A percentile compares a stretch with the other conserved stretches of the same genome.
Conservation (phyloP, 2,113 vertebrate species). For the Calidris pugnax region DNA sequence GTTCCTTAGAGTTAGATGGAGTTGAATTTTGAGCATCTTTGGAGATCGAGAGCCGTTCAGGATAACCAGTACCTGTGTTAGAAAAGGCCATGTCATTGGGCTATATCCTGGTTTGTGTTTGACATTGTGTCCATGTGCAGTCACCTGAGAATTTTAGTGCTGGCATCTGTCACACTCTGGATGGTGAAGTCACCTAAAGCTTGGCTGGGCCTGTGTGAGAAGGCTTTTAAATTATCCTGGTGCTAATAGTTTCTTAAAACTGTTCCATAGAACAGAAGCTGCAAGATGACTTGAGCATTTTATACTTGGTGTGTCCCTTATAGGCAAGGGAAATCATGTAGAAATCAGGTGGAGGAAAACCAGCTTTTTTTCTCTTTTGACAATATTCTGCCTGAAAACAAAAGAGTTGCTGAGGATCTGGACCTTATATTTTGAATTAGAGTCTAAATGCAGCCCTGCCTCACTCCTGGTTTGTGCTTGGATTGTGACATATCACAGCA, state of each 20-base stretch:
- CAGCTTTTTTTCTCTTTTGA: background rate
- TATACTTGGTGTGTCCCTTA: background rate
- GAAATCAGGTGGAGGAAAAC: background rate
- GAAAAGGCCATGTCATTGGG: background rate
- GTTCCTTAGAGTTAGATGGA: background rate
- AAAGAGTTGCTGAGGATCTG: background rate
- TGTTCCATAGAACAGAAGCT: background rate
- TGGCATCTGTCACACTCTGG: background rate
- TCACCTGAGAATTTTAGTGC: background rate
- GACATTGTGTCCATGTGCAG: background rate
- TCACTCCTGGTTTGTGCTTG: background rate
- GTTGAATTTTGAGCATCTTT: background rate
- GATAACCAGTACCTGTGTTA: background rate
- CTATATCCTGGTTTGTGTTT: background rate
- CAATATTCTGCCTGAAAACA: background rate
- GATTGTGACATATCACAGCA: background rate
- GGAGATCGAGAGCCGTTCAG: background rate
- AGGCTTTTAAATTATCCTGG: background rate
- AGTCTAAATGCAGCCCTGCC: background rate
- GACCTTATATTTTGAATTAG: background rate
- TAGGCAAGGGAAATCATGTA: rapidly evolving
- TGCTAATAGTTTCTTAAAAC: background rate
- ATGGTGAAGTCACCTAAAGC: background rate
- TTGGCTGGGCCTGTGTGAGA: background rate
- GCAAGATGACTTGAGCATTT: background rate